Conservation (phyloP, 1,140 invertebrate species). For the Pseudoatta argentina region DNA sequence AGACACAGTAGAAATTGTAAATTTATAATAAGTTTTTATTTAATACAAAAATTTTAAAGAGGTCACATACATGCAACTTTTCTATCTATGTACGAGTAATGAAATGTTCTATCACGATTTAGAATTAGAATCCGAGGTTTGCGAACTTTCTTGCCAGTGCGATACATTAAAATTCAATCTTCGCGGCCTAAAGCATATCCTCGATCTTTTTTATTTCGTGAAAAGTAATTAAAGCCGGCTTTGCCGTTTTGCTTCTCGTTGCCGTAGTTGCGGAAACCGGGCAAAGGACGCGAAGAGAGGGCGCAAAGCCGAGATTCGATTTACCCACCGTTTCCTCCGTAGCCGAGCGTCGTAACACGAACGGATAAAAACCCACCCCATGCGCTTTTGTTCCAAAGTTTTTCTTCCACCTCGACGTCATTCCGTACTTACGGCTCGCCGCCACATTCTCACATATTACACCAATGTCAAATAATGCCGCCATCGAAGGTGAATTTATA, state of each 20-base stretch:
- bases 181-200: slow-evolving; percentile 57
- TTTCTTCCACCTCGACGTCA: slow-evolving; percentile 48
- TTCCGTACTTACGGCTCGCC: slow-evolving; percentile 47
- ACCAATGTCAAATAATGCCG: slow-evolving; percentile 70
- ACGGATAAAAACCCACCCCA: slow-evolving; percentile 66
- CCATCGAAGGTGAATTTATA: slow-evolving; percentile 71
- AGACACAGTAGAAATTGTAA: neutral
- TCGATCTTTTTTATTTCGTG: slow-evolving; percentile 59
- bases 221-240: slow-evolving; percentile 75
- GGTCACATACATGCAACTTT: neutral
- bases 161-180: slow-evolving; percentile 75
- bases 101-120: neutral
- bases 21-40: too few relatives aligned
- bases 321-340: slow-evolving; percentile 63
- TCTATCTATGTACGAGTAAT: neutral
- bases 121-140: slow-evolving; percentile 45
- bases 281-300: neutral
- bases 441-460: slow-evolving; percentile 70
- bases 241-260: slow-evolving; percentile 43
- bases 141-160: slow-evolving; percentile 49
- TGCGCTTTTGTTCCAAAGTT: slow-evolving; percentile 44
- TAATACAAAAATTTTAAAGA: too few relatives aligned
- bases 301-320: slow-evolving; percentile 60
- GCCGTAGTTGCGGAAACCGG: slow-evolving; percentile 5
- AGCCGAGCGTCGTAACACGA: slow-evolving; percentile 60